Conservation (phyloP, 1,140 invertebrate species). For the Pseudomyrmex flavicornis region DNA sequence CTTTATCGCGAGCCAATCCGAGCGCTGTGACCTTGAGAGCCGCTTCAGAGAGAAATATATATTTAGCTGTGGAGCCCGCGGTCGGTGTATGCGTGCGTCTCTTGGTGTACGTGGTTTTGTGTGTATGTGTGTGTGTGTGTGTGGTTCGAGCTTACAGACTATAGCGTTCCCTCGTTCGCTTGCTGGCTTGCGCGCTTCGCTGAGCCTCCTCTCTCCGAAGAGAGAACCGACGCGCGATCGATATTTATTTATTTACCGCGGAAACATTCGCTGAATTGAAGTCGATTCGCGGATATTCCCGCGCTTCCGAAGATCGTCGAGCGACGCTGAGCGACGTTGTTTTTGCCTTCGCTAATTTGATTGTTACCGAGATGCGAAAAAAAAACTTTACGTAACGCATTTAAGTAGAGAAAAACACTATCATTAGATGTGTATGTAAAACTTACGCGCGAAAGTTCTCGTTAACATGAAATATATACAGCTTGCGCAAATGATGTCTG, state of each 20-base stretch:
- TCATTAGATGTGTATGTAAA: too few species aligned
- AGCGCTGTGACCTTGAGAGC: conserved; percentile 81
- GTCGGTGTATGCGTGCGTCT: too few species aligned
- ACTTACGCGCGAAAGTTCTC: too few species aligned
- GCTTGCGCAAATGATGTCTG: too few species aligned
- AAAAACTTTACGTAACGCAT: not conserved
- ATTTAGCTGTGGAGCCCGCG: conserved; percentile 79
- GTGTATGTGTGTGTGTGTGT: too few species aligned
- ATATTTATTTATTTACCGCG: conserved; percentile 56
- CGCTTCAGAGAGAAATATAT: conserved; percentile 81
- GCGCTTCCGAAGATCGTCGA: not conserved
- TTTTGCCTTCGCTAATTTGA: not conserved
- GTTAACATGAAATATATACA: too few species aligned
- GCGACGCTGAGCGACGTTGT: not conserved
- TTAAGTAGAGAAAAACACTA: too few species aligned
- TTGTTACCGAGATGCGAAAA: not conserved
- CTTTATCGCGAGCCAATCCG: conserved; percentile 81
- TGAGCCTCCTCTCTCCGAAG: not conserved
- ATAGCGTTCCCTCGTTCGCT: conserved; percentile 55
- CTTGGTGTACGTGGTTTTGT: too few species aligned
- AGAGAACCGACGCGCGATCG: conserved; percentile 19
- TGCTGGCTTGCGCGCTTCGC: conserved; percentile 14
- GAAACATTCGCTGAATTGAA: conserved; percentile 13
- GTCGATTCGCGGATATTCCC: conserved; percentile 11
- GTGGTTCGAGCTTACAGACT: conserved; percentile 24